phyloP scores from a whole-genome alignment of 2,888 invertebrate species.

The Eubasilissa splendida region DNA sequence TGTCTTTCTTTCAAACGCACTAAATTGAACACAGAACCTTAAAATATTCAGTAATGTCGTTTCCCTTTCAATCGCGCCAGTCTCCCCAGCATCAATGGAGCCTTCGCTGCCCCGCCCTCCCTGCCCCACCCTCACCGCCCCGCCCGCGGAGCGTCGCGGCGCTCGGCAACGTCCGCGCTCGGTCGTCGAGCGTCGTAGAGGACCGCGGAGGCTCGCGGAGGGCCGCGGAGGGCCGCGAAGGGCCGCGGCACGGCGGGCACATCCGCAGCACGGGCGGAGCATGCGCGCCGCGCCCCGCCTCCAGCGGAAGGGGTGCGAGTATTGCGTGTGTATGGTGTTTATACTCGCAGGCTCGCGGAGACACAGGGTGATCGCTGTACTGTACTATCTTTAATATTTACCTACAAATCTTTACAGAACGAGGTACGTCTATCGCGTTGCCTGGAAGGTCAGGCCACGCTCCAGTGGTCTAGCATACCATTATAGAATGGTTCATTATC shows the following conservation, averaged over 20 bases:
- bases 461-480: too few species aligned
- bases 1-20: background rate
- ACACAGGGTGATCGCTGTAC: background rate
- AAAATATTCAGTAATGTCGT: background rate
- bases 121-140: slow-evolving; percentile 8
- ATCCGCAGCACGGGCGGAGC: slow-evolving; percentile 12
- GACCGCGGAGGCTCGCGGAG: too few species aligned
- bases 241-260: background rate
- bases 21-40: background rate
- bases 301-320: slow-evolving; percentile 23
- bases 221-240: too few species aligned
- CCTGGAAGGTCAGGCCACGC: too few species aligned
- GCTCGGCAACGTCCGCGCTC: too few species aligned
- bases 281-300: slow-evolving; percentile 24
- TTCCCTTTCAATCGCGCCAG: slow-evolving; percentile 8
- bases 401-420: too few species aligned
- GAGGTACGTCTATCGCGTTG: too few species aligned
- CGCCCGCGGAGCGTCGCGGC: slow-evolving; percentile 21
- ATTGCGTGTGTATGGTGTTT: slow-evolving; percentile 38
- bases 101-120: background rate
- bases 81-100: slow-evolving; percentile 8
- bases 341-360: slow-evolving; percentile 24
- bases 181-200: too few species aligned
- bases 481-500: too few species aligned
- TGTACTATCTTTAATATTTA: background rate